Evolutionary conservation across 1,140 invertebrate species (phyloP), one percentile per base, ranked within the genome.

Genomic region (Stegodyphus dumicola): DNA sequence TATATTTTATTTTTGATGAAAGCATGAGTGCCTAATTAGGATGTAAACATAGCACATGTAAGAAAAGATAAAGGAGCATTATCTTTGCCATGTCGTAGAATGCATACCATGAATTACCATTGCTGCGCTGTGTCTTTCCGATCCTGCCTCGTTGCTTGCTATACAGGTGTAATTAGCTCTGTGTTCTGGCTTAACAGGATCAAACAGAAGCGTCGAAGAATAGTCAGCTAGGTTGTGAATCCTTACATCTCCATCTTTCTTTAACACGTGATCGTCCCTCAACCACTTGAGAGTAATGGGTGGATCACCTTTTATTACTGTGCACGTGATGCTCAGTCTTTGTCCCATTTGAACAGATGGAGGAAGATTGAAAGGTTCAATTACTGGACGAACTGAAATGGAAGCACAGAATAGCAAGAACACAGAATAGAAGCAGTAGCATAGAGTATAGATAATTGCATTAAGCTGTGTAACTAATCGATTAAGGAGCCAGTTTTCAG

Each of bases 311-410:
- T 93, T 93, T 90, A 94, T 95, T 88, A 96, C 95, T 88, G 95
- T 95, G 92, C 95, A 97, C 88, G 95, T 94, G 89, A 95, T 94
- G 88, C 95, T 93, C 74, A 95, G 95, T 90, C 95, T 93, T 92
- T 95, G 95, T 90, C 95, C 95, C 92, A 96, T 95, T 90, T 94
- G 93, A 89, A 96, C 93, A 89, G 94, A 94, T 90, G 95, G 93
- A 92, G 90, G 90, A 71, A 92, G 91, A 9, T 79, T 86, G 87
- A 92, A 92, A 1, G 89, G 88, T 67, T 91, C 91, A 48, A 92
- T 91, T 5, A 85, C 83, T n/a, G 88, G 88, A 15, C 83, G 70
- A 52, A 89, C 88, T 88, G 77, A 11, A 66, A 78, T 0, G 49
- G 33, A 33, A 33, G 33, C 33, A 33, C 33, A 33, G 33, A 3